Evolutionary conservation across 1,140 invertebrate genomes (phyloP).

Genomic region (Eufriesea mexicana): DNA sequence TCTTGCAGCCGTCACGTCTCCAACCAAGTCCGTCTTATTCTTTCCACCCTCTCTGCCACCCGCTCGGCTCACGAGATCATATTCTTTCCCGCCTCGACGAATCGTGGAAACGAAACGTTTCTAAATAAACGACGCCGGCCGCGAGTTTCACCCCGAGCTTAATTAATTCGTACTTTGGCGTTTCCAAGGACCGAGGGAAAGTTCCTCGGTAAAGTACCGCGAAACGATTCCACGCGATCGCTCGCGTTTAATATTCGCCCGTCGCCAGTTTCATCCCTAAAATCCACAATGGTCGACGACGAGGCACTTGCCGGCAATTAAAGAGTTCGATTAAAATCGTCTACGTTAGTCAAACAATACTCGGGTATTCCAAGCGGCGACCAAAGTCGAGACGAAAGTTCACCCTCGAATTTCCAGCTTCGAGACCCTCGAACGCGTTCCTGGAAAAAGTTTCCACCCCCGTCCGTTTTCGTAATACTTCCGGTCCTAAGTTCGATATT

Average conservation of each 20-base stretch:
- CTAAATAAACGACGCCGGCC: background rate
- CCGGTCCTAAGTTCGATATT: background rate
- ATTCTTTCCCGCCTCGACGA: background rate
- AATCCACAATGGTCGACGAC: background rate
- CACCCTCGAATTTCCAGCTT: background rate
- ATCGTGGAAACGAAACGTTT: background rate
- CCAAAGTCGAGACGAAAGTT: background rate
- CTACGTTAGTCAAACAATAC: slow-evolving; percentile 8
- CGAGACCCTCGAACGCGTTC: background rate
- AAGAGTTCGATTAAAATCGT: slow-evolving; percentile 22
- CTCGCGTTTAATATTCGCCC: background rate
- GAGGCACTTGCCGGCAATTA: background rate
- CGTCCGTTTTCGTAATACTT: background rate
- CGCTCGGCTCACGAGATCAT: background rate
- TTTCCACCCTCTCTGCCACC: background rate
- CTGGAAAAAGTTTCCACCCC: background rate
- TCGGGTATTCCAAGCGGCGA: background rate
- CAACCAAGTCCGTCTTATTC: background rate
- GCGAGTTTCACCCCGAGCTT: too few relatives aligned
- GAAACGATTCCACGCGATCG: background rate
- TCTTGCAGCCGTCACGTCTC: slow-evolving; percentile 19
- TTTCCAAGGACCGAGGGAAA: background rate
- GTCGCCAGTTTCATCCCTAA: background rate
- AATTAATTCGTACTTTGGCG: background rate
- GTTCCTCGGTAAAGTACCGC: background rate